Base-by-base conservation (phyloP, 2,113 vertebrate genomes). In the Caloenas nicobarica region DNA sequence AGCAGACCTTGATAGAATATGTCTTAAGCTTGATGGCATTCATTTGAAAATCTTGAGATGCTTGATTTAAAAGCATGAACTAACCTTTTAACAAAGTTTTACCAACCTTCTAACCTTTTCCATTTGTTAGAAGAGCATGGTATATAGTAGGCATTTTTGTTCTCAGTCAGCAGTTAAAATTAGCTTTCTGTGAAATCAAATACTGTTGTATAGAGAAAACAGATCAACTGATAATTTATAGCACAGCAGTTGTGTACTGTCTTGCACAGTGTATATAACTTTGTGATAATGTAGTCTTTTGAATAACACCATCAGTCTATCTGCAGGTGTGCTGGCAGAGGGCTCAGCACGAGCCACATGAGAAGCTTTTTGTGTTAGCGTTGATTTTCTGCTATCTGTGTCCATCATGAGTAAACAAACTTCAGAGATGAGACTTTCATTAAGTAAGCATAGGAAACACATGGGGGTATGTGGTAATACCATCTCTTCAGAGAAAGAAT, bases 251-350 rank as follows among this genome's bases (percentile, higher is more conserved):
- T 94, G 84, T 89, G 73, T 88, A 18, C 11, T 61, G 12, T 87
- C 25, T 74, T 91, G 82, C 50, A 68, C 28, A 26, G 23, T 46
- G 34, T 68, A 13, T 24, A 5, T 53, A 89, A 73, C 71, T 95
- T 50, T 57, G 56, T 77, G 80, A 86, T 95, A 80, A 72, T 24
- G 34, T 28, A 76, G 19, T 91, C 51, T 91, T 40, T 79, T 17
- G 7, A 86, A 31, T 71, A 87, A 94, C 54, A 58, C 33, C 11
- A 19, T 38, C 10, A 40, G 24, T 72, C 1, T 62, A 42, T 87
- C 78, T 95, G 65, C 89, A 72, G 86, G 86, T 96, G 94, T 76
- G 40, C 92, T 97, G 97, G 95, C 94, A 77, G 9, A 19, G 82
- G 79, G 77, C 89, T 95, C 81, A 82, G 84, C 64, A 89, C 1